Percentiles rank a stretch among this genome's conserved stretches.
Evolutionary conservation across 1,140 invertebrate species (phyloP).

Genomic region (Panagrolaimus sp.): DNA sequence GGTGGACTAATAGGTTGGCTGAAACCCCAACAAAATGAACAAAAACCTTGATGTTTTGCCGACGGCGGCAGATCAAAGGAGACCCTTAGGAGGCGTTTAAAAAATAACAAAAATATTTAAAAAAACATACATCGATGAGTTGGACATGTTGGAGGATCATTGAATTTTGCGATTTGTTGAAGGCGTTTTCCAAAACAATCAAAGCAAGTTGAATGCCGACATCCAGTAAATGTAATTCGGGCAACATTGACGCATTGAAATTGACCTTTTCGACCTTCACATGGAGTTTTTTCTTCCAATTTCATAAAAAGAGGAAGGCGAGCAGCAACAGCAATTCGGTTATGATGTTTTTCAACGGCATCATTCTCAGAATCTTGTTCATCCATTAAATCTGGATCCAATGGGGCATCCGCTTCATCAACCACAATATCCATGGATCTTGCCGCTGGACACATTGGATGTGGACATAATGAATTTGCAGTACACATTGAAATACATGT

Average conservation of each 20-base stretch:
- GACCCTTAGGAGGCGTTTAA: too few species aligned
- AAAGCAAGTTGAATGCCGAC: constrained; percentile 1
- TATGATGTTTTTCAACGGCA: constrained; percentile 10
- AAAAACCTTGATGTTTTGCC: too few species aligned
- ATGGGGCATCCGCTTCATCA: constrained; percentile 7
- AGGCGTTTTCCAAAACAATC: background rate
- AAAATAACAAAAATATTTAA: too few species aligned
- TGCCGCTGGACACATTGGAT: background rate
- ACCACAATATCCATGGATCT: constrained; percentile 13
- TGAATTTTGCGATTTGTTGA: background rate
- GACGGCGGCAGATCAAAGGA: too few species aligned
- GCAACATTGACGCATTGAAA: constrained; percentile 6
- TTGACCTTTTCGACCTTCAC: background rate
- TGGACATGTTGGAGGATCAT: background rate
- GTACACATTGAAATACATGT: constrained; percentile 8
- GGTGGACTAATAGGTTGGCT: too few species aligned
- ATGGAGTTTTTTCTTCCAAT: background rate
- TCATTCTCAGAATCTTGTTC: background rate
- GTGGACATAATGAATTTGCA: background rate
- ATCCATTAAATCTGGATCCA: background rate
- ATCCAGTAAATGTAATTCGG: background rate
- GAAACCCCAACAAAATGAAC: too few species aligned
- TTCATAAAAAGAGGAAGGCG: background rate
- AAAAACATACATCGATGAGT: too few species aligned
- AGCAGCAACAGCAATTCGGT: constrained; percentile 3